phyloP scores from a whole-genome alignment of 1,140 invertebrate genomes.

The Drosophila nannoptera region DNA sequence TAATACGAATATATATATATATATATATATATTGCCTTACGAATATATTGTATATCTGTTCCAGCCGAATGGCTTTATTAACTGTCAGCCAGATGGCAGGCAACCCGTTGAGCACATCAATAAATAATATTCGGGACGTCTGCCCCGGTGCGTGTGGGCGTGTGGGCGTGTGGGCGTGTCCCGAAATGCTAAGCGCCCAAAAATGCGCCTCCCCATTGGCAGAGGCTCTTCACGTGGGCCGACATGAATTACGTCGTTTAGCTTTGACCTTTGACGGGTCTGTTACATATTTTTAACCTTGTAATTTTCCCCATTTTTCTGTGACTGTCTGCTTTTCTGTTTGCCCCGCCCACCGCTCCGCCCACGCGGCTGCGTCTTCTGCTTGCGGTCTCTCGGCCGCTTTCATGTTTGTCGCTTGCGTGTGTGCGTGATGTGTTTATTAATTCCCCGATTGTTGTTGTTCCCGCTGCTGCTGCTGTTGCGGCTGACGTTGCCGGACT shows the following conservation, averaged over 20 bases:
- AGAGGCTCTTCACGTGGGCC: conserved; percentile 5
- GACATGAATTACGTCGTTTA: conserved; percentile 57
- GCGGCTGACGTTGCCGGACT: no score
- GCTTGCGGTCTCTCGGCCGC: neutral
- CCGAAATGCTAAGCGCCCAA: conserved; percentile 16
- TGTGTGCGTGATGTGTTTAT: conserved; percentile 63
- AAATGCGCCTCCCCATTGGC: conserved; percentile 18
- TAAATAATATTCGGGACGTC: conserved; percentile 46
- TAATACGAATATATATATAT: no score
- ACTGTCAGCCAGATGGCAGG: conserved; percentile 2
- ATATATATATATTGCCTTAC: no score
- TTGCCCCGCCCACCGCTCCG: no score
- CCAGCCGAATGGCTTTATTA: conserved; percentile 35
- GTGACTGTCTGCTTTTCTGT: no score
- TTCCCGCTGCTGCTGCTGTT: conserved; percentile 29
- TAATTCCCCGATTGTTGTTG: conserved; percentile 37
- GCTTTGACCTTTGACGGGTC: conserved; percentile 57
- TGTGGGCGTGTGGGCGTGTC: conserved; percentile 21
- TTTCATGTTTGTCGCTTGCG: conserved; percentile 33
- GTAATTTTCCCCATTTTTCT: conserved; percentile 18
- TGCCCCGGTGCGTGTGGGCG: conserved; percentile 1
- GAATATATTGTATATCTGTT: no score
- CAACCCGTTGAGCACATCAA: conserved; percentile 20
- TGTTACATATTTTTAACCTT: conserved; percentile 55
- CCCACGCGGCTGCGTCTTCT: neutral